phyloP scores from a whole-genome alignment of 2,888 invertebrate species.

The Clivina fossor region DNA sequence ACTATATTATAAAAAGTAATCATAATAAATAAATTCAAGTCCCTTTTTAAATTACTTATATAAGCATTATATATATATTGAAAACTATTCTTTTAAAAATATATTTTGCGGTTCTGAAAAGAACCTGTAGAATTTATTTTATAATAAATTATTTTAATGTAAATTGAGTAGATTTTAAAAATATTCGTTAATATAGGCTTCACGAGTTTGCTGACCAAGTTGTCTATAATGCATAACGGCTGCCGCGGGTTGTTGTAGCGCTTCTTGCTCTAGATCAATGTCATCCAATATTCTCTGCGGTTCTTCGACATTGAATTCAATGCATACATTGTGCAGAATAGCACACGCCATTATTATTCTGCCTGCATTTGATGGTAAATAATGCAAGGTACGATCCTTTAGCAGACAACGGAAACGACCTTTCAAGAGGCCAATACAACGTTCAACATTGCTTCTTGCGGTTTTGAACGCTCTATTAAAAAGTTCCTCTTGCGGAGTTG shows the following conservation, averaged over 20 bases:
- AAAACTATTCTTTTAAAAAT: no score
- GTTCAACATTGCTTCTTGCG: constrained; percentile 35
- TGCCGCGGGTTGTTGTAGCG: neutral
- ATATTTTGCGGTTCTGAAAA: no score
- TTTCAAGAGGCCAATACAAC: constrained; percentile 39
- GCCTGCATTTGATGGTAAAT: constrained; percentile 17
- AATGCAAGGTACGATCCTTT: constrained; percentile 14
- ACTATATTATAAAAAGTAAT: no score
- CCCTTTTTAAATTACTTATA: no score
- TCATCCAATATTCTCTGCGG: neutral
- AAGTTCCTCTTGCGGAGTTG: constrained; percentile 32
- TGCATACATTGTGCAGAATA: constrained; percentile 25
- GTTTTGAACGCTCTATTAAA: constrained; percentile 37
- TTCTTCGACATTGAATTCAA: constrained; percentile 19
- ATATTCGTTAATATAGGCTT: neutral
- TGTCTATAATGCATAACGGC: constrained; percentile 2
- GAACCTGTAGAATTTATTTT: no score
- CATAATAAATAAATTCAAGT: no score
- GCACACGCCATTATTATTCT: constrained; percentile 23
- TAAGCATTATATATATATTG: no score
- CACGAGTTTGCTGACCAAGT: neutral
- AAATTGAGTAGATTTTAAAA: no score
- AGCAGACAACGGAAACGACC: constrained; percentile 33
- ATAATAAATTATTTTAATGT: no score
- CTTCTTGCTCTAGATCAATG: constrained; percentile 2